Base-by-base conservation (phyloP, 2,888 invertebrate genomes). In the Aleiodes testaceus region DNA sequence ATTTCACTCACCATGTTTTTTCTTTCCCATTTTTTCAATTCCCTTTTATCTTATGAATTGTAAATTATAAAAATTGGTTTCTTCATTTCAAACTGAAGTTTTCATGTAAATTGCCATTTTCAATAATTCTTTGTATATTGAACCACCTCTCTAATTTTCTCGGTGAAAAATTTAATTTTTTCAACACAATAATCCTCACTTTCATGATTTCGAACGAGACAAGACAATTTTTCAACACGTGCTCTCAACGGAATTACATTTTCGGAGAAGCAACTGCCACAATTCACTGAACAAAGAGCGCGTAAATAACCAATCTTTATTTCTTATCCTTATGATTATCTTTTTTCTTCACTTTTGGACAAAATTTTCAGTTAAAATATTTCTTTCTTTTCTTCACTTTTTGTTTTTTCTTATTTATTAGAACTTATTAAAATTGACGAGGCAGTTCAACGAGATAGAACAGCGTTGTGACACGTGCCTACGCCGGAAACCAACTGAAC, bases 1-100 rank as follows among this genome's bases (percentile, higher is more conserved):
- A 36, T 36, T 36, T 7, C 6, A 36, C 78, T 82, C 77, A 81
- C 79, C 79, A 71, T 75, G 77, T 67, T 79, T 79, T 73, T 75
- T 77, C 69, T 72, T 79, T 72, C 77, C 79, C 81, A 75, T 75
- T 72, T 74, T 72, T 47, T n/a, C n/a, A n/a, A 16, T 5, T 14
- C 16, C 16, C 49, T 7, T 49, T 49, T 16, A 12, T 49, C n/a
- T 49, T 49, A 26, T 26, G 26, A 26, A 26, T 49, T 5, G 3
- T 49, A 49, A 36, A 36, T 26, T 2, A 26, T 36, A 3, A 36
- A 36, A 36, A 36, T 36, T 36, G 4, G 9, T 36, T 36, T 9
- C 11, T 11, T 36, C 36, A 36, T 9, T 9, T 36, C 7, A 36
- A 36, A 36, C 36, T 36, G 2, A 11, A 36, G 36, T 36, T 36